Percentiles rank a stretch among this genome's conserved stretches.
Evolutionary conservation across 2,113 vertebrate genomes (phyloP).

Genomic region (Scolopax mira): DNA sequence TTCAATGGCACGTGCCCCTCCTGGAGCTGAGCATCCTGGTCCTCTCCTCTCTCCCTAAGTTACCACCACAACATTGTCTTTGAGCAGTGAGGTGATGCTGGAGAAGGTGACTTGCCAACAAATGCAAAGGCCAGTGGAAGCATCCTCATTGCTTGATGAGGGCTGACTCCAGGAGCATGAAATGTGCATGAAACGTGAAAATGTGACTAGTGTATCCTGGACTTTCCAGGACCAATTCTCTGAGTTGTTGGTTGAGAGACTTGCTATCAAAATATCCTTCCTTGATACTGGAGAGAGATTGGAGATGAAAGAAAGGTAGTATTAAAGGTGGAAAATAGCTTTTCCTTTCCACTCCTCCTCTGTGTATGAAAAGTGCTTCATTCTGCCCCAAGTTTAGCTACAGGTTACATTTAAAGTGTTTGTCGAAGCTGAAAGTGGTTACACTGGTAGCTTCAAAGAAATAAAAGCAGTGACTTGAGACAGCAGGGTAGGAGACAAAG

Average conservation of each 20-base stretch:
- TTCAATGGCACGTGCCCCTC: not conserved
- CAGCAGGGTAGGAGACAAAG: not conserved
- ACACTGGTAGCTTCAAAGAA: not conserved
- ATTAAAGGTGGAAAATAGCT: not conserved
- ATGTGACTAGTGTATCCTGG: not conserved
- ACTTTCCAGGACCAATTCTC: not conserved
- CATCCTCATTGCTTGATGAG: not conserved
- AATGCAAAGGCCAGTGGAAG: not conserved
- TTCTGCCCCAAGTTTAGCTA: not conserved
- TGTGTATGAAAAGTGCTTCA: not conserved
- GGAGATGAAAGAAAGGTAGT: not conserved
- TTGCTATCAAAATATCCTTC: not conserved
- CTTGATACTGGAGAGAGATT: not conserved
- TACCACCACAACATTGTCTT: not conserved
- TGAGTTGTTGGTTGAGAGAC: not conserved
- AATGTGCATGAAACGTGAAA: too few species aligned
- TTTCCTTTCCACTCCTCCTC: not conserved
- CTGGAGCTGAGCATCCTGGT: not conserved
- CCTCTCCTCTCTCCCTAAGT: not conserved
- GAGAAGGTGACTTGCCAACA: not conserved
- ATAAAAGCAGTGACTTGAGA: constrained; percentile 3
- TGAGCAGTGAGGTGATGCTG: not conserved
- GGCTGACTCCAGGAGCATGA: not conserved
- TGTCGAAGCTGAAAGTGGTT: not conserved
- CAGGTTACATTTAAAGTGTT: not conserved